Evolutionary conservation across 1,140 invertebrate genomes (phyloP).

Genomic region (Drosophila seguyi): DNA sequence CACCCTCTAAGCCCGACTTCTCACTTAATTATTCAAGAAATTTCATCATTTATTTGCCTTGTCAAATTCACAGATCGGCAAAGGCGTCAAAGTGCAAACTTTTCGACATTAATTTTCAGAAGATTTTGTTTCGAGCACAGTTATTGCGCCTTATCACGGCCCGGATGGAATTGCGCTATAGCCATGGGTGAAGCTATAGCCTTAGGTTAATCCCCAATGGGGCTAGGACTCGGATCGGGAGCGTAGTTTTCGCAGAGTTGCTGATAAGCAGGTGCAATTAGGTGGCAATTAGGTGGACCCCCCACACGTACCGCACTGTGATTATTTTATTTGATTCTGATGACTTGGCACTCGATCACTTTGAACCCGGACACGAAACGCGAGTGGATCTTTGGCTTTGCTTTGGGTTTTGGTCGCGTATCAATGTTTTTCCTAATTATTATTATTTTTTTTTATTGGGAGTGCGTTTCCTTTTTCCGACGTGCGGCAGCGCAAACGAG

Average conservation of each 20-base stretch:
- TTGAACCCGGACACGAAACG: conserved; percentile 71
- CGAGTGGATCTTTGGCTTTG: conserved; percentile 18
- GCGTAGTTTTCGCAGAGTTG: conserved; percentile 26
- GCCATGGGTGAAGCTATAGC: conserved; percentile 7
- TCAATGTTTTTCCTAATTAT: conserved; percentile 8
- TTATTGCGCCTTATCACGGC: conserved; percentile 15
- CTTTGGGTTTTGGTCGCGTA: conserved; percentile 1
- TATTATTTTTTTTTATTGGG: neutral
- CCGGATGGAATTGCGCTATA: conserved; percentile 23
- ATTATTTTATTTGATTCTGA: conserved; percentile 29
- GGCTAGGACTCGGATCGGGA: conserved; percentile 11
- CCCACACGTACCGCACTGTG: conserved; percentile 49
- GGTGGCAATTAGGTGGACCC: conserved; percentile 42
- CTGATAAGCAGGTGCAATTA: conserved; percentile 52
- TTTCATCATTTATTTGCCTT: conserved; percentile 47
- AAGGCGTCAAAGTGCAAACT: conserved; percentile 39
- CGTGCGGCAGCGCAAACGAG: conserved; percentile 71
- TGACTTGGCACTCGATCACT: conserved; percentile 51
- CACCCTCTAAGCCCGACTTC: conserved; percentile 13
- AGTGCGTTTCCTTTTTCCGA: conserved; percentile 20
- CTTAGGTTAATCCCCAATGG: conserved; percentile 16
- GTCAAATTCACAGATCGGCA: conserved; percentile 7
- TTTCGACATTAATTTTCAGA: conserved; percentile 30
- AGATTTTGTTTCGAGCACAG: conserved; percentile 29
- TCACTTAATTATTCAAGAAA: conserved; percentile 31